phyloP scores from a whole-genome alignment of 2,113 vertebrate genomes.

The Cyprinodon tularosa region DNA sequence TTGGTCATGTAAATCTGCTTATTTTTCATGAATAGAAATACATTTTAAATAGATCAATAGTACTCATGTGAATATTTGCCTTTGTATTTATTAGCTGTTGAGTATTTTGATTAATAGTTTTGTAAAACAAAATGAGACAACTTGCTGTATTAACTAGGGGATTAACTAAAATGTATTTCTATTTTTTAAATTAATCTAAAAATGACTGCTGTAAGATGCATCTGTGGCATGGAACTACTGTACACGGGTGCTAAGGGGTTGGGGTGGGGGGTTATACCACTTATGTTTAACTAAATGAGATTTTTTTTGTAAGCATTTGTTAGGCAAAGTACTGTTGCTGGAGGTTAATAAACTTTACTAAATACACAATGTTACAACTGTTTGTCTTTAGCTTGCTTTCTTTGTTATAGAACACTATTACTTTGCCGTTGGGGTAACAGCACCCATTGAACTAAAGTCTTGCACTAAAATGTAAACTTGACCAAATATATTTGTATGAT shows the following conservation, averaged over 20 bases:
- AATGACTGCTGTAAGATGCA: slow-evolving; percentile 5
- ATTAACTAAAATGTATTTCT: slow-evolving; percentile 39
- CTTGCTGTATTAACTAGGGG: slow-evolving; percentile 17
- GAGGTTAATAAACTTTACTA: slow-evolving; percentile 67
- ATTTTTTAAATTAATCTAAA: slow-evolving; percentile 39
- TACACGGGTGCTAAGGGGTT: too few relatives aligned
- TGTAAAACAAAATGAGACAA: slow-evolving; percentile 11
- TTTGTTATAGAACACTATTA: not conserved
- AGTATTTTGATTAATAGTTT: slow-evolving; percentile 30
- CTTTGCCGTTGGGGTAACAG: not conserved
- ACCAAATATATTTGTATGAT: not conserved
- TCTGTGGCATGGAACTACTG: slow-evolving; percentile 31
- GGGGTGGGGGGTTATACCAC: slow-evolving; percentile 1
- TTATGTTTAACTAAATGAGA: slow-evolving; percentile 47
- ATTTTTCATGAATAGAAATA: slow-evolving; percentile 44
- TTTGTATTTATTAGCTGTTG: slow-evolving; percentile 53
- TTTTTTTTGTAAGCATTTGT: slow-evolving; percentile 29
- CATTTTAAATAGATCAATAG: slow-evolving; percentile 28
- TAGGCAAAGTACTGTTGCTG: slow-evolving; percentile 37
- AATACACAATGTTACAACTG: slow-evolving; percentile 41
- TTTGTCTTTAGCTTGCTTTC: not conserved
- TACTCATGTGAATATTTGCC: slow-evolving; percentile 27
- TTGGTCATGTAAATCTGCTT: slow-evolving; percentile 32
- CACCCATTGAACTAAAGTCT: not conserved
- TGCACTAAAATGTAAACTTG: not conserved